Percentiles rank a stretch among this genome's conserved stretches.
Conservation (phyloP, 2,113 vertebrate species). For the Athene noctua region DNA sequence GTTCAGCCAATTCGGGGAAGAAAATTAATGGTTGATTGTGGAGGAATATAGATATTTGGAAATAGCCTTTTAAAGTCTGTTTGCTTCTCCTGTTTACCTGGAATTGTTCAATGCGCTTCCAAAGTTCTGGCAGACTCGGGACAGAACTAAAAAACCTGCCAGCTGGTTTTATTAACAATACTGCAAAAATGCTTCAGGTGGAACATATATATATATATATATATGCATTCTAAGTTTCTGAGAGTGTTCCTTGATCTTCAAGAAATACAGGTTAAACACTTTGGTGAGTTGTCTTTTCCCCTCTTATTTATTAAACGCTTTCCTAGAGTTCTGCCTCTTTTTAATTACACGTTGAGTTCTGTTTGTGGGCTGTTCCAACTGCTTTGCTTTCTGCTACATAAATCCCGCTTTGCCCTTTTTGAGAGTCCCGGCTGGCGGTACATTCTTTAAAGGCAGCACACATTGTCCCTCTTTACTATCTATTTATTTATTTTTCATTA, state of each 20-base stretch:
- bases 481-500: neutral
- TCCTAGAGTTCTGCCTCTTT: neutral
- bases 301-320: conserved; percentile 9
- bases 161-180: neutral
- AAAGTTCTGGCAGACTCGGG: neutral
- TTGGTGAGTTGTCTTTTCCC: neutral
- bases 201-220: neutral
- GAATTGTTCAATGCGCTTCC: neutral
- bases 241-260: conserved; percentile 12
- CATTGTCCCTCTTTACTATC: neutral
- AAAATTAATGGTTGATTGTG: neutral
- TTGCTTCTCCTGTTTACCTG: neutral
- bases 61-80: neutral
- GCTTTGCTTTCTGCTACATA: neutral
- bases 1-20: neutral
- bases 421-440: rapidly evolving
- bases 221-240: neutral
- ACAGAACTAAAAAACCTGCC: neutral
- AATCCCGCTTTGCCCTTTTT: neutral
- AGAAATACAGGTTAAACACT: conserved; percentile 31
- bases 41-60: neutral
- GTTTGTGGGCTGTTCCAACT: neutral
- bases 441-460: neutral
- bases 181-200: neutral
- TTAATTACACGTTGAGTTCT: neutral